These are phyloP conservation scores for Cyaniris semiargus DNA, from an alignment of 2,888 invertebrate genomes.

Conservation along the genomic window DNA sequence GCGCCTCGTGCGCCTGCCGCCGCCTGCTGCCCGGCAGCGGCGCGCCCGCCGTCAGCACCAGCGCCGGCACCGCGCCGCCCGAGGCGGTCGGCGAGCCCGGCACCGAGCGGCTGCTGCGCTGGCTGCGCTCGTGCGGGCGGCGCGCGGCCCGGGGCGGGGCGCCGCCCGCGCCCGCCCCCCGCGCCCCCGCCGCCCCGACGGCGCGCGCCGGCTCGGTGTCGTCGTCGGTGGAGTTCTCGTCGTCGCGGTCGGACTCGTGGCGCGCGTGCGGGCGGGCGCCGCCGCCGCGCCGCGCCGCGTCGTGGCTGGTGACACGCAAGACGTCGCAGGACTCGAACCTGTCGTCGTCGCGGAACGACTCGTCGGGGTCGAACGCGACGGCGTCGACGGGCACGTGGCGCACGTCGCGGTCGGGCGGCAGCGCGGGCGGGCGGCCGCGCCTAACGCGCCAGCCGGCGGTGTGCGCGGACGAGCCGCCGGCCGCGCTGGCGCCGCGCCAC, in stretches of 20 bases:
- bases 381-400: conserved; percentile 95
- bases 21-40: conserved; percentile 88
- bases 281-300: conserved; percentile 89
- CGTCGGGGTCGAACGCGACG: conserved; percentile 92
- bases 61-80: conserved; percentile 74
- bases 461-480: conserved; percentile 87
- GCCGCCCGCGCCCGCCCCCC: conserved; percentile 50
- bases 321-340: conserved; percentile 95
- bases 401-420: conserved; percentile 91
- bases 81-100: conserved; percentile 64
- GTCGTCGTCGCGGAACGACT: conserved; percentile 94
- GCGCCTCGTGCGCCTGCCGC: conserved; percentile 77
- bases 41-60: conserved; percentile 83
- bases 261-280: conserved; percentile 90
- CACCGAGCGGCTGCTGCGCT: conserved; percentile 58
- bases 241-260: conserved; percentile 82
- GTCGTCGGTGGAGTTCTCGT: conserved; percentile 94
- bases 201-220: conserved; percentile 78
- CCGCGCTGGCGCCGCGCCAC: conserved; percentile 56
- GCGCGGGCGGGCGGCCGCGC: conserved; percentile 83
- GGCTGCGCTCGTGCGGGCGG: conserved; percentile 70
- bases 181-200: conserved; percentile 58
- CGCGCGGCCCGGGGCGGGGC: conserved; percentile 51
- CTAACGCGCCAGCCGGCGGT: conserved; percentile 88
- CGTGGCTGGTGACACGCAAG: conserved; percentile 94